Evolutionary conservation across 1,140 invertebrate genomes (phyloP), one percentile per base, ranked within the genome.

Genomic region (Diorhabda sublineata): DNA sequence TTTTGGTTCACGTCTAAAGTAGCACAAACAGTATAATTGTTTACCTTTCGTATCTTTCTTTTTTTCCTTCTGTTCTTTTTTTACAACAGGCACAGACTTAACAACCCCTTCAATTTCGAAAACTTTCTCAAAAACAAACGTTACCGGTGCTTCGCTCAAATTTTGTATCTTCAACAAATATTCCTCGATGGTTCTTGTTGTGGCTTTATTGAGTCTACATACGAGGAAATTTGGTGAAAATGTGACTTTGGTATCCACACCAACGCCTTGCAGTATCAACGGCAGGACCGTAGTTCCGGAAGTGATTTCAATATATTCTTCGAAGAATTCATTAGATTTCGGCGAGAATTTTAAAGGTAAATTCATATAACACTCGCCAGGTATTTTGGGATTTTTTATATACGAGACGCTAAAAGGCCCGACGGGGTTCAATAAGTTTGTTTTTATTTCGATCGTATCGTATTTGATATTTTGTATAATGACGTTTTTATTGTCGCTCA

Each of bases 391-490:
- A 4, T 69, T 66, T 9, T 42, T 60, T 8, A 68, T 41, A 45
- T 52, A 61, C 7, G 72, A 64, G 3, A 72, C 60, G 8, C 59
- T 66, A 59, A 74, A 75, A 1, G 58, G 47, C 9, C 72, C 72
- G 1, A 69, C 4, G 4, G 74, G 72, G 61, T 66, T 69, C n/a
- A 74, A 56, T 2, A 74, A 63, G 45, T 64, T 66, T 1, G 68
- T 44, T 62, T 58, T 61, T 52, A 69, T 70, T 45, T 60, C 57
- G 4, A 75, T 75, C 3, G 42, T 7, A 8, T 56, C 66, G 66
- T 74, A 66, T 64, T 70, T 65, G 6, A 78, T 74, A 61, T 77
- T 78, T 67, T 75, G 70, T 4, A 78, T 42, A 3, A 63, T 72
- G 11, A 78, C 69, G 3, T 62, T 52, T 63, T 70, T 69, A 8